Evolutionary conservation across 2,888 invertebrate species (phyloP).

Genomic region (Platycheirus albimanus): DNA sequence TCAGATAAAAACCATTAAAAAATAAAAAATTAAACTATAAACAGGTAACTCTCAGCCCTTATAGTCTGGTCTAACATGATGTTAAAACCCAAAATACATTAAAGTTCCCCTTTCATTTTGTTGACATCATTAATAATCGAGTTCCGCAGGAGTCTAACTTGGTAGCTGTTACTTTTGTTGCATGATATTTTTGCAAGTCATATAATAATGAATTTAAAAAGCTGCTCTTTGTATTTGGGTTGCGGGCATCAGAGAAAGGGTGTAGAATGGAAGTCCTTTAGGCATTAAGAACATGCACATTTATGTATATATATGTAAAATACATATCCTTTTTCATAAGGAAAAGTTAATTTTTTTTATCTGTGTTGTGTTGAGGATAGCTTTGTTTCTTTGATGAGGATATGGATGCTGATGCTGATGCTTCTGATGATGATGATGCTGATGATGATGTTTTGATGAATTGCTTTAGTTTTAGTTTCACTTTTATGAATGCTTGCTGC

Average conservation of each 20-base stretch:
- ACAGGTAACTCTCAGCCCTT: background rate
- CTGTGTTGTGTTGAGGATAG: conserved; percentile 10
- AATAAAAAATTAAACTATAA: too few species aligned
- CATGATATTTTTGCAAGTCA: conserved; percentile 18
- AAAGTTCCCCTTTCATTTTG: background rate
- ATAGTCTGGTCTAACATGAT: background rate
- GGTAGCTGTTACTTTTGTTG: conserved; percentile 8
- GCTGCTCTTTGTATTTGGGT: background rate
- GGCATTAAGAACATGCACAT: conserved; percentile 14
- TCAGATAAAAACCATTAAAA: too few species aligned
- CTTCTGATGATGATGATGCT: conserved; percentile 44
- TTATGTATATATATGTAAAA: conserved; percentile 1
- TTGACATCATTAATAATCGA: conserved; percentile 34
- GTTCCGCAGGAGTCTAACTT: background rate
- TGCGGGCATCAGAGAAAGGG: background rate
- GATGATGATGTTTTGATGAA: conserved; percentile 60
- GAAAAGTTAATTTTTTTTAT: conserved; percentile 1
- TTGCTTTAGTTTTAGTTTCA: conserved; percentile 43
- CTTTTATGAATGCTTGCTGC: background rate
- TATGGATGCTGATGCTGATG: conserved; percentile 48
- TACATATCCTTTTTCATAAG: conserved; percentile 12
- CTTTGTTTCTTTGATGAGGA: background rate
- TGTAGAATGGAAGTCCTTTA: background rate
- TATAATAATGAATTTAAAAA: conserved; percentile 38
- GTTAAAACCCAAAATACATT: background rate